Conservation (phyloP, 2,113 vertebrate genomes). For the Sterna hirundo region DNA sequence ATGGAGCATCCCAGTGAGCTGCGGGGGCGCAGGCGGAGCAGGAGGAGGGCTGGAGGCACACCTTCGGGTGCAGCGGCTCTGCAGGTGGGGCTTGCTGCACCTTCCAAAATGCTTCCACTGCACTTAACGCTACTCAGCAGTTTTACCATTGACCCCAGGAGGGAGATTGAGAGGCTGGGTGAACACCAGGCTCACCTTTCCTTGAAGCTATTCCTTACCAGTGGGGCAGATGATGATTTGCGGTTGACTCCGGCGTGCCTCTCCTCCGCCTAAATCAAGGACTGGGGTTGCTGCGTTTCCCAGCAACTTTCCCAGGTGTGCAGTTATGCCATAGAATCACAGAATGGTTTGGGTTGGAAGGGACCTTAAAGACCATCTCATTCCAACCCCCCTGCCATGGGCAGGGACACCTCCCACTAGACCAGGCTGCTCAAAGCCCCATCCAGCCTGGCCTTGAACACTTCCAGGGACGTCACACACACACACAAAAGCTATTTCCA, state of each 20-base stretch:
- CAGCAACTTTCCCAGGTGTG: accelerated
- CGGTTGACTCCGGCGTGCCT: background rate
- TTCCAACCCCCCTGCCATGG: background rate
- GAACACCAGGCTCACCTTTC: background rate
- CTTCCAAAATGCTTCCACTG: background rate
- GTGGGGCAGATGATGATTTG: background rate
- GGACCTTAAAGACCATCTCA: background rate
- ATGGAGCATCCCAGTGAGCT: background rate
- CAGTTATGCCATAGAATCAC: background rate
- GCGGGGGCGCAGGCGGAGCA: accelerated
- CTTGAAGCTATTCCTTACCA: background rate
- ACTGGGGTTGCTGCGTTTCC: background rate
- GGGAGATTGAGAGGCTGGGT: background rate
- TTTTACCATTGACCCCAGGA: background rate
- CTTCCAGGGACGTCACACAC: background rate
- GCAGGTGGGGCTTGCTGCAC: background rate
- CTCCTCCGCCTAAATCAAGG: background rate
- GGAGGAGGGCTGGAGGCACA: background rate
- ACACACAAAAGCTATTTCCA: background rate
- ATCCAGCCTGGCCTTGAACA: background rate
- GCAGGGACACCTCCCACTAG: background rate
- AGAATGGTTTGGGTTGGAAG: background rate
- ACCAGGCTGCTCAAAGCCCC: background rate
- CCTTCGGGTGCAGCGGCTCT: accelerated
- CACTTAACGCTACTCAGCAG: background rate